Evolutionary conservation across 2,888 invertebrate species (phyloP), one percentile per base, ranked within the genome.

Genomic region (Odontocolon sp.): DNA sequence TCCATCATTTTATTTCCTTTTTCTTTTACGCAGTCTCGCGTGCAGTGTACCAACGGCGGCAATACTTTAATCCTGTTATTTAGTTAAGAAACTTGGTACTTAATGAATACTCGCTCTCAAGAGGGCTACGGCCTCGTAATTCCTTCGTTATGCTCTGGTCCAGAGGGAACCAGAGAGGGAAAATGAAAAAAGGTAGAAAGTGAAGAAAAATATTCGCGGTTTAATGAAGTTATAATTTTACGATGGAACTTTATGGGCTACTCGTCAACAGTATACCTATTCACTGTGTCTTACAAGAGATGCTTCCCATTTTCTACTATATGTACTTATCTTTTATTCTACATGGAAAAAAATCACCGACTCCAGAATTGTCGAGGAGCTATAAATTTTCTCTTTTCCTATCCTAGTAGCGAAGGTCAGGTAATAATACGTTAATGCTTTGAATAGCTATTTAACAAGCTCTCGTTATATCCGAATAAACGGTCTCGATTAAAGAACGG

Each of bases 171-270:
- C n/a, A 21, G 40, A 23, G 5, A 28, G 16, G 50, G 11, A 66
- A 57, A 33, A 56, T 57, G 26, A 67, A 64, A 57, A 57, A 63
- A 61, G 67, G 26, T 56, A 33, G 36, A 45, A 23, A 52, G 42
- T 54, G 28, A 28, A 9, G 68, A 68, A 77, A 77, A 77, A 77
- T 64, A 73, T 72, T 73, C 52, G 59, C 59, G 59, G 72, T 64
- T 77, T 73, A 77, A 72, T 47, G 77, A 77, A 77, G 72, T 73
- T 77, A 77, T 73, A 77, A 77, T 77, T 77, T 77, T 69, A 72
- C 73, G 77, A 69, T 73, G 64, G 56, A 73, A 77, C 69, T 77
- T 77, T 72, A 77, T 69, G 72, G 68, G 69, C 72, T 64, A 73
- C 72, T 72, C 63, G 68, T 72, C 77, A 72, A 72, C 77, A 42